phyloP scores from a whole-genome alignment of 2,888 invertebrate species.

The Pardosa pseudoannulata region DNA sequence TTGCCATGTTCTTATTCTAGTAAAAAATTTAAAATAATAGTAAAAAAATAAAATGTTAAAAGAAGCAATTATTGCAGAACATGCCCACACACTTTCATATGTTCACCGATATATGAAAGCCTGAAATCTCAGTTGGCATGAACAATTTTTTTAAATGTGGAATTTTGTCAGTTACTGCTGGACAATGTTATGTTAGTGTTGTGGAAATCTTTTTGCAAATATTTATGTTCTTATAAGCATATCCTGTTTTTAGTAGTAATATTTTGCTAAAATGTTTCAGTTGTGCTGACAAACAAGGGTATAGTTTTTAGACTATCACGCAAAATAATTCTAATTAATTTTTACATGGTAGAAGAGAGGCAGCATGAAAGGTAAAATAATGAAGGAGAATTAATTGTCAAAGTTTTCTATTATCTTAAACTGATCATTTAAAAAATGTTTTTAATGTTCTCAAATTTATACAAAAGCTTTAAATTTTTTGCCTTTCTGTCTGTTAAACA shows the following conservation, averaged over 20 bases:
- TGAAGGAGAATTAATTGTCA: slow-evolving; percentile 1
- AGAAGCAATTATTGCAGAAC: slow-evolving; percentile 54
- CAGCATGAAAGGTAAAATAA: slow-evolving; percentile 9
- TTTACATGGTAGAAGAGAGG: slow-evolving; percentile 1
- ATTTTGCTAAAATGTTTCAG: slow-evolving; percentile 52
- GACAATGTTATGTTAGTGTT: slow-evolving; percentile 61
- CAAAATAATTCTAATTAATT: slow-evolving; percentile 4
- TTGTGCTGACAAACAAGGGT: slow-evolving; percentile 18
- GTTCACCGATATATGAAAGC: slow-evolving; percentile 64
- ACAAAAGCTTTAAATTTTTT: slow-evolving; percentile 4
- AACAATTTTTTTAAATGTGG: slow-evolving; percentile 48
- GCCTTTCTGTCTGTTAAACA: slow-evolving; percentile 8
- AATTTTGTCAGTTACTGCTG: slow-evolving; percentile 40
- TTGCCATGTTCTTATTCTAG: slow-evolving; percentile 69
- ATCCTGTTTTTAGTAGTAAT: slow-evolving; percentile 65
- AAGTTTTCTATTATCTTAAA: slow-evolving; percentile 1
- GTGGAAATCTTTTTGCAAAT: slow-evolving; percentile 62
- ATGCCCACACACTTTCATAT: slow-evolving; percentile 69
- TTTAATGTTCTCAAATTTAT: slow-evolving; percentile 5
- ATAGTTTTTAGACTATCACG: slow-evolving; percentile 25
- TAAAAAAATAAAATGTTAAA: neutral
- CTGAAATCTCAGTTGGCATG: slow-evolving; percentile 70
- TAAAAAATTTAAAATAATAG: neutral
- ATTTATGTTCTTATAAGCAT: slow-evolving; percentile 64
- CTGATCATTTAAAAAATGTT: neutral